Evolutionary conservation across 1,140 invertebrate species (phyloP).

Genomic region (Eupeodes corollae): DNA sequence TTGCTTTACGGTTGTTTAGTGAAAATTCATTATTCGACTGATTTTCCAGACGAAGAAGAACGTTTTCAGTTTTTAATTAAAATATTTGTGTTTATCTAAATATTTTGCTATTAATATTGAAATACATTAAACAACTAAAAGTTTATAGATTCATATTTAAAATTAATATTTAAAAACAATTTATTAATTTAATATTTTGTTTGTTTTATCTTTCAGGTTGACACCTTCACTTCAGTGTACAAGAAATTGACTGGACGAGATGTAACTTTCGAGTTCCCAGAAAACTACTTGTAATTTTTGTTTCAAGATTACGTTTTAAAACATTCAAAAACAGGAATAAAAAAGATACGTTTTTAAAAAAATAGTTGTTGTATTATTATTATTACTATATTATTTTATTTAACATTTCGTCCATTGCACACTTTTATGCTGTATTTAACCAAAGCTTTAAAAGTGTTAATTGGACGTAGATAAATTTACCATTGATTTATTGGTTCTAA

Average conservation of each 20-base stretch:
- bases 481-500: too few relatives aligned
- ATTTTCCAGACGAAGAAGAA: too few relatives aligned
- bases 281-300: slow-evolving; percentile 75
- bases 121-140: too few relatives aligned
- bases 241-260: slow-evolving; percentile 98
- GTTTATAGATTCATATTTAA: too few relatives aligned
- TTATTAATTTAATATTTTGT: background rate
- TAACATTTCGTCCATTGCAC: background rate
- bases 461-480: too few relatives aligned
- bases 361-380: background rate
- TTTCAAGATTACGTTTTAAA: background rate
- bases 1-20: too few relatives aligned
- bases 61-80: too few relatives aligned
- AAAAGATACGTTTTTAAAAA: background rate
- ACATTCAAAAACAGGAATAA: background rate
- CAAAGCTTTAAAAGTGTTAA: too few relatives aligned
- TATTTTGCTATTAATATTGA: too few relatives aligned
- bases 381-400: background rate
- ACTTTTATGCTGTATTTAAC: too few relatives aligned
- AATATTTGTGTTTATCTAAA: too few relatives aligned
- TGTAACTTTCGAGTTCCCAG: slow-evolving; percentile 98
- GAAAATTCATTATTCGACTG: too few relatives aligned
- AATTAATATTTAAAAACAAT: background rate
- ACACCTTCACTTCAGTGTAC: slow-evolving; percentile 96
- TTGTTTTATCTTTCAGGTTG: slow-evolving; percentile 60